These are phyloP conservation scores for Thaumetopoea pityocampa DNA, from an alignment of 1,140 invertebrate species.

Conservation along the genomic window DNA sequence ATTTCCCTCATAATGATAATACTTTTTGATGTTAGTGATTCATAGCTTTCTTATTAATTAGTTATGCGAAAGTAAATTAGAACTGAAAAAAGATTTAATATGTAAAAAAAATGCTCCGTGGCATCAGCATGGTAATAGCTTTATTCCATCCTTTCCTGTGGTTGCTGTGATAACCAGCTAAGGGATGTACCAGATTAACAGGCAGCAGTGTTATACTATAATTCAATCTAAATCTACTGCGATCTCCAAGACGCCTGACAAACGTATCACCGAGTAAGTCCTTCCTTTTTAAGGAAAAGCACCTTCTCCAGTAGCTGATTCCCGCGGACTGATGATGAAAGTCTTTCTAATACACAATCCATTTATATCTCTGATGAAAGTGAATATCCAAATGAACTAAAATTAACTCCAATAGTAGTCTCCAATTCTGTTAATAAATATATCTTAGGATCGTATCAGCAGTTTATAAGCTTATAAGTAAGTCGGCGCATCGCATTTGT, in stretches of 20 bases:
- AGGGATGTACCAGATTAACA: neutral
- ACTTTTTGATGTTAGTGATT: too few species aligned
- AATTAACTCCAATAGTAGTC: slow-evolving; percentile 34
- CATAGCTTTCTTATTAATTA: too few species aligned
- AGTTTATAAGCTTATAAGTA: slow-evolving; percentile 51
- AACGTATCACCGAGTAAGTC: neutral
- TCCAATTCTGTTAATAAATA: slow-evolving; percentile 28
- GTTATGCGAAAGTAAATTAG: too few species aligned
- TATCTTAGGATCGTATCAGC: slow-evolving; percentile 29
- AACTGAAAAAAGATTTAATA: too few species aligned
- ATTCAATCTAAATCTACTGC: neutral
- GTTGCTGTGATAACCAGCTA: neutral
- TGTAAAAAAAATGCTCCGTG: too few species aligned
- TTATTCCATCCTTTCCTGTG: neutral
- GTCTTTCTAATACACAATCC: too few species aligned
- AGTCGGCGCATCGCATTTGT: slow-evolving; percentile 43
- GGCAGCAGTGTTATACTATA: neutral
- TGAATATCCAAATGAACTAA: too few species aligned
- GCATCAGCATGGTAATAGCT: too few species aligned
- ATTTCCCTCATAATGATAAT: too few species aligned
- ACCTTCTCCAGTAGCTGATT: too few species aligned
- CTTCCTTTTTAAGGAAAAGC: neutral
- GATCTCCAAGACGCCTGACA: neutral
- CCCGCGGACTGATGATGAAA: too few species aligned
- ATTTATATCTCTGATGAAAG: too few species aligned